These are phyloP conservation scores for Rafetus swinhoei DNA, from an alignment of 2,113 vertebrate species.

Conservation along the genomic window DNA sequence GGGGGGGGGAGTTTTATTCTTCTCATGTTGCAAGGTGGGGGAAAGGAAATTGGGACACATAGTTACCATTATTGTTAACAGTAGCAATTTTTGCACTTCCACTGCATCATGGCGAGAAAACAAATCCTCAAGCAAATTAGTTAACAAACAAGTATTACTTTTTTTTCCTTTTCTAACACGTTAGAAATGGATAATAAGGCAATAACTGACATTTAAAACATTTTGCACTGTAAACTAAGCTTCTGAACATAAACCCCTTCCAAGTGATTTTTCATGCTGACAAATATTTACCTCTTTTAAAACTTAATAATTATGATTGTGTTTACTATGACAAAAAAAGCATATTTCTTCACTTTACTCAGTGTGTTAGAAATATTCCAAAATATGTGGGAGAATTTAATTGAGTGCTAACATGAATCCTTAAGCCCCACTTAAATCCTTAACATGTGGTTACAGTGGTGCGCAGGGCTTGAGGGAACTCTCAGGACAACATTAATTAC, in stretches of 20 bases:
- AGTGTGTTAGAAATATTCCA: slow-evolving; percentile 13
- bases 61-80: background rate
- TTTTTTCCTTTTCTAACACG: slow-evolving; percentile 51
- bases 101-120: background rate
- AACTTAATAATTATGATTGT: slow-evolving; percentile 31
- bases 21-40: background rate
- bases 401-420: background rate
- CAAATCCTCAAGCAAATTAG: slow-evolving; percentile 1
- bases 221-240: slow-evolving; percentile 56
- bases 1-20: slow-evolving; percentile 19
- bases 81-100: background rate
- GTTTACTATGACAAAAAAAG: slow-evolving; percentile 38
- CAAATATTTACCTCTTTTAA: slow-evolving; percentile 33
- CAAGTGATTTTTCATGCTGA: slow-evolving; percentile 55
- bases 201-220: slow-evolving; percentile 63
- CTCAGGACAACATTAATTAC: background rate
- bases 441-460: background rate
- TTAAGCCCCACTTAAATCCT: slow-evolving; percentile 7
- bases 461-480: background rate
- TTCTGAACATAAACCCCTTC: slow-evolving; percentile 5
- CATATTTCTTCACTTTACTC: background rate
- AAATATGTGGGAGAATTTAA: slow-evolving; percentile 9
- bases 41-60: background rate
- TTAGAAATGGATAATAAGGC: slow-evolving; percentile 70
- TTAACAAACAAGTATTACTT: slow-evolving; percentile 18